phyloP scores from a whole-genome alignment of 2,888 invertebrate genomes.

The Yponomeuta evonymella region DNA sequence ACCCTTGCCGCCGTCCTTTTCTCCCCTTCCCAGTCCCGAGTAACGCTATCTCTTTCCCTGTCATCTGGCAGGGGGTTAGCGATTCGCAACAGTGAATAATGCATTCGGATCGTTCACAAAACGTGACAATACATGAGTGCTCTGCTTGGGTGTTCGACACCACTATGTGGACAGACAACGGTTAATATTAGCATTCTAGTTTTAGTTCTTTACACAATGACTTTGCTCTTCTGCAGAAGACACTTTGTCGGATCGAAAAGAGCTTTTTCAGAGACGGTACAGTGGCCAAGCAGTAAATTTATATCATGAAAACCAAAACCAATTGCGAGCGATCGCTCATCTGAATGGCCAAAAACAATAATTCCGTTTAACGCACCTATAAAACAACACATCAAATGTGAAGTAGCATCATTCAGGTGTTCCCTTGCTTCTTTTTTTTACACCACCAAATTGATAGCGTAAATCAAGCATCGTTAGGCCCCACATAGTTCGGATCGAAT shows the following conservation, averaged over 20 bases:
- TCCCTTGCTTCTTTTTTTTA: slow-evolving; percentile 52
- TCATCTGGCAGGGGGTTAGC: slow-evolving; percentile 69
- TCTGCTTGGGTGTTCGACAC: slow-evolving; percentile 6
- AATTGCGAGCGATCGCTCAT: neutral
- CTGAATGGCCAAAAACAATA: slow-evolving; percentile 6
- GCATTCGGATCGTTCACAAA: slow-evolving; percentile 56
- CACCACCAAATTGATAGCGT: slow-evolving; percentile 54
- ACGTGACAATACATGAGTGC: slow-evolving; percentile 46
- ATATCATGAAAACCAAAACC: too few relatives aligned
- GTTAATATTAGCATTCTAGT: slow-evolving; percentile 6
- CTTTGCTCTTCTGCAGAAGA: neutral
- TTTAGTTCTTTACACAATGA: neutral
- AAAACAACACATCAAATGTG: slow-evolving; percentile 45
- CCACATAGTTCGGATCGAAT: slow-evolving; percentile 61
- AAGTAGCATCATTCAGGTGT: slow-evolving; percentile 50
- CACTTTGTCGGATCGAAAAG: too few relatives aligned
- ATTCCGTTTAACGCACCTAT: slow-evolving; percentile 38
- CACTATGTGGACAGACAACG: slow-evolving; percentile 12
- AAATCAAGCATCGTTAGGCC: slow-evolving; percentile 65
- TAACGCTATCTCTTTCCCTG: slow-evolving; percentile 42
- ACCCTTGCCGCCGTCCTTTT: slow-evolving; percentile 51
- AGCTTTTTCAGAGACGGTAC: too few relatives aligned
- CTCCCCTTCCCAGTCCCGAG: slow-evolving; percentile 31
- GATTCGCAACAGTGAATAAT: slow-evolving; percentile 72
- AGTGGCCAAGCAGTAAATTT: too few relatives aligned